Evolutionary conservation across 2,797 vertebrate species (phyloP).

Genomic region (Erithacus rubecula): DNA sequence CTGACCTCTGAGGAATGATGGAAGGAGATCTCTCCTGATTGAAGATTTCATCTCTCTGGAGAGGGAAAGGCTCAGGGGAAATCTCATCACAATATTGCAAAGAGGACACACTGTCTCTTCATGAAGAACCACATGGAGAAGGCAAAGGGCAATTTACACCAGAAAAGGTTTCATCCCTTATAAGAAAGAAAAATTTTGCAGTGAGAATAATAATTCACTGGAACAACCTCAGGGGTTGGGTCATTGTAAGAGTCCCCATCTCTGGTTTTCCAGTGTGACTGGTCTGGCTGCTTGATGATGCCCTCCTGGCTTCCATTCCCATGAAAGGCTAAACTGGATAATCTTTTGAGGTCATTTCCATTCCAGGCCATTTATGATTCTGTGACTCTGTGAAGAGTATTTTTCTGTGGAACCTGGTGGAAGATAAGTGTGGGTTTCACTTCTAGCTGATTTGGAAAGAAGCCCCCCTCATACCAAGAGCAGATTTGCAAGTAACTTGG

Average conservation of each 20-base stretch:
- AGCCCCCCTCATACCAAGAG: not conserved
- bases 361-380: not conserved
- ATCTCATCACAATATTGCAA: not conserved
- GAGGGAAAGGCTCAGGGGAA: not conserved
- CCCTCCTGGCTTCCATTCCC: not conserved
- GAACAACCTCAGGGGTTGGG: not conserved
- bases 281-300: not conserved
- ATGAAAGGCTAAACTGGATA: not conserved
- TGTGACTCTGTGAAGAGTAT: not conserved
- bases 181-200: not conserved
- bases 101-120: not conserved
- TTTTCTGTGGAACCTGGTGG: not conserved
- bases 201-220: not conserved
- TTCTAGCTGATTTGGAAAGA: not conserved
- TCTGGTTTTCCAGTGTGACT: not conserved
- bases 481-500: not conserved
- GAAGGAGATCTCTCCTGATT: not conserved
- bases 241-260: not conserved
- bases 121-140: not conserved
- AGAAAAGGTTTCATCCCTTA: not conserved
- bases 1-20: not conserved
- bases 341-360: not conserved
- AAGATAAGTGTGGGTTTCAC: not conserved
- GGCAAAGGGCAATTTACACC: not conserved
- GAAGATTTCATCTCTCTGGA: not conserved